Percentiles rank a stretch among this genome's conserved stretches.
These are phyloP conservation scores for Mesembrinibis cayennensis DNA, from an alignment of 2,113 vertebrate genomes.

Conservation along the genomic window DNA sequence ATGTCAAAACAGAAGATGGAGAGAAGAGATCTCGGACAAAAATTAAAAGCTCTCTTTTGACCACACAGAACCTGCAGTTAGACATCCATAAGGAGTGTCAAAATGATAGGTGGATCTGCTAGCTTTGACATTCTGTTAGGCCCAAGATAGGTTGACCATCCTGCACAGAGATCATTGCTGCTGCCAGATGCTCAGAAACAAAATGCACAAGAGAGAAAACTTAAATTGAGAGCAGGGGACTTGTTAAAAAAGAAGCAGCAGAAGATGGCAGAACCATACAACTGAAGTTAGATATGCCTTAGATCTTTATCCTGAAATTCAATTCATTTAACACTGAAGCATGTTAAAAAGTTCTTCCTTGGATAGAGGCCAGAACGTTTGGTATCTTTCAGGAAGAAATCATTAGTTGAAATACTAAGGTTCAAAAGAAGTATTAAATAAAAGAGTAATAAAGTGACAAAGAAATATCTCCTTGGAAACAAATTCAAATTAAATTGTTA, in stretches of 20 bases:
- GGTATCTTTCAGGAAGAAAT: not conserved
- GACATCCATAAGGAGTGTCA: not conserved
- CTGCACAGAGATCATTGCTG: not conserved
- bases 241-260: not conserved
- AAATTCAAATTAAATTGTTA: not conserved
- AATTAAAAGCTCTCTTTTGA: not conserved
- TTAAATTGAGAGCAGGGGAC: not conserved
- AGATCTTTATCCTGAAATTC: not conserved
- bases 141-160: not conserved
- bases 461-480: constrained; percentile 1
- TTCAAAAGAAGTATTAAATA: not conserved
- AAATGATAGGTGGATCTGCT: not conserved
- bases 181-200: not conserved
- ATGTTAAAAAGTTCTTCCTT: not conserved
- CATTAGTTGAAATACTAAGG: not conserved
- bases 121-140: not conserved
- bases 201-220: not conserved
- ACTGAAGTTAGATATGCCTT: not conserved
- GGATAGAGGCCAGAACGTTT: not conserved
- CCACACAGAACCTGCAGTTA: not conserved
- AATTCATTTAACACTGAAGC: accelerated
- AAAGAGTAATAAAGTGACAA: not conserved
- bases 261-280: not conserved
- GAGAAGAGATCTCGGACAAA: not conserved
- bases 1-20: not conserved